These are phyloP conservation scores for Apotomis turbidana DNA, from an alignment of 2,888 invertebrate genomes.

Conservation along the genomic window DNA sequence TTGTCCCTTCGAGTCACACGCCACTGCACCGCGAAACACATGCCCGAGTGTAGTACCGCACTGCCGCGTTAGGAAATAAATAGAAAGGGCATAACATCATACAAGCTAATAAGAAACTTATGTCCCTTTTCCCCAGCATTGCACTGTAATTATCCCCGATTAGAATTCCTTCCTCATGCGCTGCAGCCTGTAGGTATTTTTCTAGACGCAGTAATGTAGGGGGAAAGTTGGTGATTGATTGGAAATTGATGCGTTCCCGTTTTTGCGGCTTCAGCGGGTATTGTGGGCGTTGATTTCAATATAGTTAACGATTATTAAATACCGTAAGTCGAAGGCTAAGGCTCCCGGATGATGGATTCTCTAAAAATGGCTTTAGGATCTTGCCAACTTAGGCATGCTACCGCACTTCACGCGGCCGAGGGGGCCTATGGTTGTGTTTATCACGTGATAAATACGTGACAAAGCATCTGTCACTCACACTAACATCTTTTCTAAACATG, in stretches of 20 bases:
- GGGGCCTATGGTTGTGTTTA: too few relatives aligned
- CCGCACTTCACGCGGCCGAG: too few relatives aligned
- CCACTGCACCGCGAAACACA: neutral
- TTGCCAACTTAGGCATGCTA: too few relatives aligned
- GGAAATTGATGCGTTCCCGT: constrained; percentile 37
- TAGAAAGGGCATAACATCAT: neutral
- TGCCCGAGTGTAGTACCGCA: neutral
- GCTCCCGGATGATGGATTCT: neutral
- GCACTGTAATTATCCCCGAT: constrained; percentile 46
- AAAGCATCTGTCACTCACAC: too few relatives aligned
- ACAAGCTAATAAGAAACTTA: neutral
- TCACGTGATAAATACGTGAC: too few relatives aligned
- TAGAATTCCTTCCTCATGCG: constrained; percentile 49
- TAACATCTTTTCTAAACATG: too few relatives aligned
- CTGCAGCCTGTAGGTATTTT: constrained; percentile 27
- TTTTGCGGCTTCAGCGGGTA: constrained; percentile 5
- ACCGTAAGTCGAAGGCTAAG: neutral
- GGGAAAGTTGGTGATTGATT: constrained; percentile 40
- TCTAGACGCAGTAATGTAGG: constrained; percentile 32
- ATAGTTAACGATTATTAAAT: neutral
- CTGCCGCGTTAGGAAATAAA: neutral
- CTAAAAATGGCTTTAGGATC: too few relatives aligned
- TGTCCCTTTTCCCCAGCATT: neutral
- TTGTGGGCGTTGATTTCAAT: constrained; percentile 11
- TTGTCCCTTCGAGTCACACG: neutral